A percentile compares a stretch with the other conserved stretches of the same genome.
Evolutionary conservation across 2,113 vertebrate species (phyloP).

Genomic region (Melanostigma gelatinosum): DNA sequence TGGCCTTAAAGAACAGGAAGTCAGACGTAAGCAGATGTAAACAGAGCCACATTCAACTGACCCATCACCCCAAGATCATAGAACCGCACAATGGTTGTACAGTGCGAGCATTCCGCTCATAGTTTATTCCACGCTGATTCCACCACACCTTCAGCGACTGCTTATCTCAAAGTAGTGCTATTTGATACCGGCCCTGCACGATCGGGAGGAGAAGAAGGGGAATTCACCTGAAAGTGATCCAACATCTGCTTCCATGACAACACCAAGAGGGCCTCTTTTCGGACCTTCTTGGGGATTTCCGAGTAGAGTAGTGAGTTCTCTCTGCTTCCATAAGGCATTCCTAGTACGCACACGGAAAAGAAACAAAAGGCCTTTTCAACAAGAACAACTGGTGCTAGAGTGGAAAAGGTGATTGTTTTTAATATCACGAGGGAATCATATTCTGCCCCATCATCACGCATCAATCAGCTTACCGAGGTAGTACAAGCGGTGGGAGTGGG

Average conservation of each 20-base stretch:
- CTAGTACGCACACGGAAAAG: slow-evolving; percentile 68
- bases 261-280: slow-evolving; percentile 93
- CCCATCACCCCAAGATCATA: background rate
- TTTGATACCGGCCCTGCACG: background rate
- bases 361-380: background rate
- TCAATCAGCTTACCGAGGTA: slow-evolving; percentile 89
- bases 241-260: slow-evolving; percentile 99
- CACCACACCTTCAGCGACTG: background rate
- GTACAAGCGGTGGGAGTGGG: slow-evolving; percentile 96
- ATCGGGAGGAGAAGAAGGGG: background rate
- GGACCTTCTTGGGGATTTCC: slow-evolving; percentile 96
- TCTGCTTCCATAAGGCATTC: slow-evolving; percentile 97
- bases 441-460: background rate
- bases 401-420: slow-evolving; percentile 2
- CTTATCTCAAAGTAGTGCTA: background rate
- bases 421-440: slow-evolving; percentile 25
- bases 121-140: background rate
- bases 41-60: background rate
- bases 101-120: background rate
- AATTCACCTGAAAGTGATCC: slow-evolving; percentile 95
- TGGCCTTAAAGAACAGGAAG: slow-evolving; percentile 83
- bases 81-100: background rate
- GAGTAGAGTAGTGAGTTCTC: slow-evolving; percentile 98
- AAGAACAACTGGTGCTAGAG: background rate
- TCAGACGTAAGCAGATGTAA: background rate